Evolutionary conservation across 1,140 invertebrate species (phyloP).

Genomic region (Saccostrea echinata): DNA sequence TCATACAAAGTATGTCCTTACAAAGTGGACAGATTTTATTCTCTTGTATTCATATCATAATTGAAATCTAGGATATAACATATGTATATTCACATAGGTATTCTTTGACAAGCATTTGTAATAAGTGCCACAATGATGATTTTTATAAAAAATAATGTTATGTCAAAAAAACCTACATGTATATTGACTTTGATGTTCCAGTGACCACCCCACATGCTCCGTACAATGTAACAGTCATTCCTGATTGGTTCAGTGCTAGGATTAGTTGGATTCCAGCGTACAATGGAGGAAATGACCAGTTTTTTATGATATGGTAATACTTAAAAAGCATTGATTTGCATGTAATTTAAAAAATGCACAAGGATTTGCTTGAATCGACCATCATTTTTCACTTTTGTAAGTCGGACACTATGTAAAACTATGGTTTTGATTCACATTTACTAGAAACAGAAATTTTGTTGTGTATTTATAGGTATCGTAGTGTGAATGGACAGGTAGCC

Average conservation of each 20-base stretch:
- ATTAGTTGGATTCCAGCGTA: slow-evolving; percentile 96
- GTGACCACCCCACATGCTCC: slow-evolving; percentile 97
- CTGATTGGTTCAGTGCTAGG: slow-evolving; percentile 93
- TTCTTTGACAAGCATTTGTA: not conserved
- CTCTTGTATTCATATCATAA: not conserved
- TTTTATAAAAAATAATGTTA: too few relatives aligned
- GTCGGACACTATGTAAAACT: not conserved
- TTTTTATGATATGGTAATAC: slow-evolving; percentile 75
- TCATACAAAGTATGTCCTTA: slow-evolving; percentile 86
- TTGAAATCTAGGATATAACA: not conserved
- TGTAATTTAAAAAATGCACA: not conserved
- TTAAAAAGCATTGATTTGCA: not conserved
- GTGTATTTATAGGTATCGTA: slow-evolving; percentile 66
- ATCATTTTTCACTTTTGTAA: not conserved
- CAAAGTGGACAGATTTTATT: not conserved
- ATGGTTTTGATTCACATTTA: not conserved
- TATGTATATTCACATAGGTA: not conserved
- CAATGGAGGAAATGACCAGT: slow-evolving; percentile 86
- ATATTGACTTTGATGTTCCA: slow-evolving; percentile 62
- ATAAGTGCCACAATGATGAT: too few relatives aligned
- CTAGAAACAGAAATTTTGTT: not conserved
- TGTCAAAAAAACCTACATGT: too few relatives aligned
- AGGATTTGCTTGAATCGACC: not conserved
- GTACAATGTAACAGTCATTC: slow-evolving; percentile 92
- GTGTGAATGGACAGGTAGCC: slow-evolving; percentile 54